Conservation (phyloP, 2,113 vertebrate species). For the Rhinoderma darwinii region DNA sequence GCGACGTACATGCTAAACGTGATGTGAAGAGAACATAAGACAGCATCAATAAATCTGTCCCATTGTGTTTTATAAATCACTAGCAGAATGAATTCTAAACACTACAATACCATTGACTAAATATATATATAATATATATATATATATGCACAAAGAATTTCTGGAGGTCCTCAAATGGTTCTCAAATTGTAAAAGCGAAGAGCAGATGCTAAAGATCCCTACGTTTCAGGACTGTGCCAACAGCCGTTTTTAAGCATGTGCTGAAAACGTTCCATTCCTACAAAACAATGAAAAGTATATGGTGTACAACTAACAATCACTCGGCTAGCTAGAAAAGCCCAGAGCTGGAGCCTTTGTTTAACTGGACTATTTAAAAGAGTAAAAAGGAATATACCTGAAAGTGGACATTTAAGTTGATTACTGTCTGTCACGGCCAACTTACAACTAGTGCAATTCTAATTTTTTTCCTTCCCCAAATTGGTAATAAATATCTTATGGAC, state of each 20-base stretch:
- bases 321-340: slow-evolving; percentile 59
- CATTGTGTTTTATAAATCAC: not conserved
- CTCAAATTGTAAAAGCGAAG: not conserved
- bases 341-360: slow-evolving; percentile 57
- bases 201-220: not conserved
- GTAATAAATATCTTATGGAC: not conserved
- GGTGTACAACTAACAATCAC: slow-evolving; percentile 54
- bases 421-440: not conserved
- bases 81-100: not conserved
- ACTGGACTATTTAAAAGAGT: slow-evolving; percentile 20
- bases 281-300: slow-evolving; percentile 44
- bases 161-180: not conserved
- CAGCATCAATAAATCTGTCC: not conserved
- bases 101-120: not conserved
- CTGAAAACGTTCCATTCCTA: slow-evolving; percentile 50
- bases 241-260: slow-evolving; percentile 60
- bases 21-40: no score
- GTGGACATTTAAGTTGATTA: not conserved
- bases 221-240: not conserved
- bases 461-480: not conserved
- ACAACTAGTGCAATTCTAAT: not conserved
- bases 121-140: no score
- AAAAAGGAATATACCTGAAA: slow-evolving; percentile 45
- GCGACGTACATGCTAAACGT: no score
- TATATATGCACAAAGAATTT: not conserved